Base-by-base conservation (phyloP, 1,140 invertebrate genomes). In the Hypsibius dujardini region DNA sequence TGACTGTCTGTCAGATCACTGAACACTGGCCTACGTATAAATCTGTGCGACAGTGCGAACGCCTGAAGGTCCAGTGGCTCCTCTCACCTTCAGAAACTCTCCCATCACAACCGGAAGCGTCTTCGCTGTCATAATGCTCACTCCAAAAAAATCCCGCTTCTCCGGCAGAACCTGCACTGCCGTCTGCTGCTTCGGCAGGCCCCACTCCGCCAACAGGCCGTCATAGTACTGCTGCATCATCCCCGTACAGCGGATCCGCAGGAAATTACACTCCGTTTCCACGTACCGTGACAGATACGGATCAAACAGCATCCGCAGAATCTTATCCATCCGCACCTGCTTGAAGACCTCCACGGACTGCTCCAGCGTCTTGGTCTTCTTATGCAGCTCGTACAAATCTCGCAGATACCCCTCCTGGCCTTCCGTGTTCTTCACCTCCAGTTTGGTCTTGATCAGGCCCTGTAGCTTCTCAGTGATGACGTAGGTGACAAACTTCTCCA, bases 401-500 rank as follows among this genome's bases (percentile, higher is more conserved):
- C n/a, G 50, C 7, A 56, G 50, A n/a, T 56, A 56, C 7, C 7
- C n/a, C n/a, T 56, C 50, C 50, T 7, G 7, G 7, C 50, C 50
- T n/a, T 56, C 7, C 7, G 50, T 56, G 7, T n/a, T 7, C 7
- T 7, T 7, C 7, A n/a, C n/a, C 7, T 56, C 50, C 50, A 56
- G 50, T 7, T n/a, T 56, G 50, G 50, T 7, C 7, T 56, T 7
- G 50, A 56, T n/a, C 7, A 56, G 50, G 7, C 7, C 7, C 50
- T 56, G 7, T 7, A 56, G 50, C 7, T 7, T n/a, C 50, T n/a
- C 7, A 56, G 7, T 7, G 7, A 56, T n/a, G 7, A 56, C 50
- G 7, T 56, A n/a, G 50, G 50, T 56, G 50, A 56, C n/a, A 56
- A 56, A 56, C 50, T 56, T 56, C n/a, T 56, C 50, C 50, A 56